Conservation (phyloP, 30 jellyfish, hydroid and myxozoan species). For the Chironex yamaguchii region DNA sequence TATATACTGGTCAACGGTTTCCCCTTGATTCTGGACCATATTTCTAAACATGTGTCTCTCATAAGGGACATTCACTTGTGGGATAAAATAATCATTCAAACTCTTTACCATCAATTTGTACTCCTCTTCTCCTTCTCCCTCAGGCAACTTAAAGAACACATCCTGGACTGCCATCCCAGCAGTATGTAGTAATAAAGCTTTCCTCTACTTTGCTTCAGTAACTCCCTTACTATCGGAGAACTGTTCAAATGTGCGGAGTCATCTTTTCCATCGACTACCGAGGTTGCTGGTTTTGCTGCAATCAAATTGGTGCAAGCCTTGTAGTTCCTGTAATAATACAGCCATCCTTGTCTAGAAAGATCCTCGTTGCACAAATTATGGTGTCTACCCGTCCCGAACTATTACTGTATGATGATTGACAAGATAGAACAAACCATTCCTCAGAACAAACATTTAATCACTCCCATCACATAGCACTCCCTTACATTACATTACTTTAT, state of each 20-base stretch:
- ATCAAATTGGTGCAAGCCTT: too few relatives aligned
- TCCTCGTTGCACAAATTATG: too few relatives aligned
- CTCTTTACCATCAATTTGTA: background rate
- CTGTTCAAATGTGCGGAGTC: conserved; percentile 60
- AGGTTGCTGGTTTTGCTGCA: conserved; percentile 66
- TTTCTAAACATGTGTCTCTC: conserved; percentile 20
- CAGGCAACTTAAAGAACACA: background rate
- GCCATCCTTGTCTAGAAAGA: too few relatives aligned
- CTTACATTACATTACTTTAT: too few relatives aligned
- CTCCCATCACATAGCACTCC: too few relatives aligned
- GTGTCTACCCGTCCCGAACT: too few relatives aligned
- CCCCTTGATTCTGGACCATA: conserved; percentile 4
- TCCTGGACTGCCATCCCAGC: conserved; percentile 31
- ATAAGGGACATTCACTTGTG: conserved; percentile 46
- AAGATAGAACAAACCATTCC: too few relatives aligned
- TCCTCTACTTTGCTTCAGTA: conserved; percentile 38
- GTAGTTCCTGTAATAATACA: too few relatives aligned
- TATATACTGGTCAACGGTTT: conserved; percentile 44
- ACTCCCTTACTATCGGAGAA: conserved; percentile 54
- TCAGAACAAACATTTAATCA: too few relatives aligned
- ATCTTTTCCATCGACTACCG: conserved; percentile 66
- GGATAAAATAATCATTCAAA: conserved; percentile 31
- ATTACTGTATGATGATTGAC: too few relatives aligned
- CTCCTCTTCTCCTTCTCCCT: too few relatives aligned
- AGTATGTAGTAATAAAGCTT: conserved; percentile 66